phyloP scores from a whole-genome alignment of 2,797 vertebrate species.

The Myotis pilosus region DNA sequence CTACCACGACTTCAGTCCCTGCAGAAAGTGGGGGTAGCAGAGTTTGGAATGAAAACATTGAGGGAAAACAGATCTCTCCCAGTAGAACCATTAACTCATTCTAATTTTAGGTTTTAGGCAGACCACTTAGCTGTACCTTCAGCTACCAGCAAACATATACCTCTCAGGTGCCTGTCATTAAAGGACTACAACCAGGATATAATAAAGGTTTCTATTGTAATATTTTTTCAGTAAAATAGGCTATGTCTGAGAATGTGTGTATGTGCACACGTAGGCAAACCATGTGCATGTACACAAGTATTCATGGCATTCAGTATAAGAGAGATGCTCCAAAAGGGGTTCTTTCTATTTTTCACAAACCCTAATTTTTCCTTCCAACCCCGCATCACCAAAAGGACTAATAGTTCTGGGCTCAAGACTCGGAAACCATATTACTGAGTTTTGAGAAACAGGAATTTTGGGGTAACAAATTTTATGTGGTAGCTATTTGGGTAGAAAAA shows the following conservation, averaged over 20 bases:
- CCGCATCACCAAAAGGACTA: neutral
- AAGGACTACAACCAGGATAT: neutral
- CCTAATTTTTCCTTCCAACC: conserved; percentile 8
- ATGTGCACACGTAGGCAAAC: neutral
- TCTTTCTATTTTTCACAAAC: neutral
- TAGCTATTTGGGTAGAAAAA: conserved; percentile 24
- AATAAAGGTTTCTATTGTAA: neutral
- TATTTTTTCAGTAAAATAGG: conserved; percentile 21
- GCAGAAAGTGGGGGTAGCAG: conserved; percentile 36
- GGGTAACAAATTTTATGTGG: conserved; percentile 1
- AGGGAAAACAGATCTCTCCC: conserved; percentile 26
- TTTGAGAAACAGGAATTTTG: conserved; percentile 22
- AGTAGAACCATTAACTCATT: conserved; percentile 1
- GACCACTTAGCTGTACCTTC: neutral
- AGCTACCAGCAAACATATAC: neutral
- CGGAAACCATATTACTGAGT: neutral
- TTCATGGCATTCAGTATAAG: neutral
- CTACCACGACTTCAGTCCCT: conserved; percentile 61
- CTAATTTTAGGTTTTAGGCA: conserved; percentile 53
- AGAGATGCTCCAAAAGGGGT: neutral
- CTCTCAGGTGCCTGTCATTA: neutral
- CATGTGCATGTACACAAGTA: neutral
- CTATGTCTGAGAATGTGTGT: neutral
- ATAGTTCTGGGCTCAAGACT: neutral
- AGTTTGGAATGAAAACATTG: conserved; percentile 53